Base-by-base conservation (phyloP, 2,888 invertebrate species). In the Phalangium opilio region DNA sequence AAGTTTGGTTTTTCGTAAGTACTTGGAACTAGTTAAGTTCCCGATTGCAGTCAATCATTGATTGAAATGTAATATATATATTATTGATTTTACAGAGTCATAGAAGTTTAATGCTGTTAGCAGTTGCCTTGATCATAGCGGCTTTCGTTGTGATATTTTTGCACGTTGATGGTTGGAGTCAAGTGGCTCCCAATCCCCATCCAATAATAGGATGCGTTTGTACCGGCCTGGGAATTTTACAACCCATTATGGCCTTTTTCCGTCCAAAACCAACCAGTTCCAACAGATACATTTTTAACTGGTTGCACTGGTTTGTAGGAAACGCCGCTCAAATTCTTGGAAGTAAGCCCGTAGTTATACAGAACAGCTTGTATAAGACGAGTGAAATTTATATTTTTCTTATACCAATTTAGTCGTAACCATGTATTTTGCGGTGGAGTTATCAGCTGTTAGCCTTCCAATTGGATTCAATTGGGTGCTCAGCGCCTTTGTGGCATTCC, bases 1-100 rank as follows among this genome's bases (percentile, higher is more conserved):
- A 89, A 64, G 75, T 85, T 52, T 93, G 91, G 91, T 91, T 93
- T 68, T 83, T 82, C 58, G 87, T 89, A 73, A 77, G 81, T 53
- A 17, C 35, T 27, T 33, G 3, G 27, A n/a, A n/a, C n/a, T n/a
- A n/a, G n/a, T n/a, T n/a, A n/a, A n/a, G n/a, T n/a, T n/a, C n/a
- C n/a, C n/a, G n/a, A n/a, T n/a, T n/a, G n/a, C n/a, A n/a, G n/a
- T n/a, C n/a, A n/a, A n/a, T n/a, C n/a, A n/a, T n/a, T n/a, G n/a
- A n/a, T n/a, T n/a, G n/a, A n/a, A n/a, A n/a, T n/a, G n/a, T n/a
- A n/a, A n/a, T n/a, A n/a, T n/a, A n/a, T n/a, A n/a, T n/a, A n/a
- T n/a, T n/a, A n/a, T n/a, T n/a, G n/a, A n/a, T 50, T 45, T 59
- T 60, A 15, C 69, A 87, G 87, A 81, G 82, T 76, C 90, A 90